Percentiles rank a stretch among this genome's conserved stretches.
Evolutionary conservation across 2,113 vertebrate genomes (phyloP).

Genomic region (Otocyon megalotis): DNA sequence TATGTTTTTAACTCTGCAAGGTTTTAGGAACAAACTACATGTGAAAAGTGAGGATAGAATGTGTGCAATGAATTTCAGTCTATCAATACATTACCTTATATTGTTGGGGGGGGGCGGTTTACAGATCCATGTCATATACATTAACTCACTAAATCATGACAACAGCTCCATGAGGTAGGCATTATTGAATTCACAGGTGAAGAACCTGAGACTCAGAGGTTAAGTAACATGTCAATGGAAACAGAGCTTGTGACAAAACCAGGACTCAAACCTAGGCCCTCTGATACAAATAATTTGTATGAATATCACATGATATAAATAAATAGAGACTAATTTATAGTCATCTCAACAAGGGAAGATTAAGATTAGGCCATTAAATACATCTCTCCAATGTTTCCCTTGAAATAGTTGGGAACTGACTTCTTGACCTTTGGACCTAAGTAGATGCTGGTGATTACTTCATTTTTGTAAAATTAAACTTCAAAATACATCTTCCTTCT

Average conservation of each 20-base stretch:
- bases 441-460: conserved; percentile 56
- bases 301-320: conserved; percentile 21
- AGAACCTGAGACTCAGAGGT: conserved; percentile 75
- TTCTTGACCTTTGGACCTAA: conserved; percentile 7
- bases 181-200: conserved; percentile 73
- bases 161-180: conserved; percentile 79
- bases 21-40: conserved; percentile 56
- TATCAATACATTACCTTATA: conserved; percentile 58
- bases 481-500: background rate
- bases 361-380: conserved; percentile 6
- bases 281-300: background rate
- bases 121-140: conserved; percentile 68
- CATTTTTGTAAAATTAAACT: conserved; percentile 56
- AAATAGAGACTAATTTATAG: background rate
- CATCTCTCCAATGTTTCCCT: background rate
- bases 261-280: conserved; percentile 26
- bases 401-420: conserved; percentile 33
- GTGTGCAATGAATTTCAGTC: conserved; percentile 69
- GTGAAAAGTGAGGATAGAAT: conserved; percentile 50
- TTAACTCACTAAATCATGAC: conserved; percentile 70
- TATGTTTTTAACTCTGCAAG: conserved; percentile 43
- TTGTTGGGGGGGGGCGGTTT: background rate
- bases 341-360: background rate
- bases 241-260: background rate
- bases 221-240: conserved; percentile 68